These are phyloP conservation scores for Microctonus brassicae DNA, from an alignment of 2,888 invertebrate species.

Conservation along the genomic window DNA sequence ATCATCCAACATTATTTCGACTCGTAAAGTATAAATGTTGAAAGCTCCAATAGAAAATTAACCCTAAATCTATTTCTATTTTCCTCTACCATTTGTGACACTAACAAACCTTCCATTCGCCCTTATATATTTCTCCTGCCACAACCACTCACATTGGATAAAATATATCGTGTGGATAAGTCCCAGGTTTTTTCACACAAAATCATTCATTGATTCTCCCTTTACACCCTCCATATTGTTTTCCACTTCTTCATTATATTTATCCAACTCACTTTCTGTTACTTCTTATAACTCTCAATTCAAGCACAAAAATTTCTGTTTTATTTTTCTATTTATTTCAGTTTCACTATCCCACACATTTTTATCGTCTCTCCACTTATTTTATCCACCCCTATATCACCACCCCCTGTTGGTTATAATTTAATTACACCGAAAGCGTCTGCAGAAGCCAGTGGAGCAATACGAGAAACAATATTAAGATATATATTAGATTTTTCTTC, in stretches of 20 bases:
- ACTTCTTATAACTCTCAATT: too few species aligned
- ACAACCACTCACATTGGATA: conserved; percentile 66
- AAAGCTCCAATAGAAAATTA: neutral
- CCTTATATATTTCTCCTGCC: conserved; percentile 52
- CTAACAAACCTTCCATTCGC: conserved; percentile 41
- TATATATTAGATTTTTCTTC: conserved; percentile 66
- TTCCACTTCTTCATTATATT: conserved; percentile 58
- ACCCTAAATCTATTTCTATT: conserved; percentile 23
- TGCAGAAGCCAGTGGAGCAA: conserved; percentile 47
- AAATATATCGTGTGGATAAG: conserved; percentile 68
- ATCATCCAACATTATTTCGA: too few species aligned
- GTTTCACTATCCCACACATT: neutral
- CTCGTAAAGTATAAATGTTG: too few species aligned
- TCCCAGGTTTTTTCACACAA: conserved; percentile 9
- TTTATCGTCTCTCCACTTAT: neutral
- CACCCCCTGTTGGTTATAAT: conserved; percentile 59
- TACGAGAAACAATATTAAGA: conserved; percentile 43
- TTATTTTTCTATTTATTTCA: neutral
- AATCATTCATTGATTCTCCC: neutral
- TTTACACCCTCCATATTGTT: conserved; percentile 66
- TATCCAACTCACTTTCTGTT: neutral
- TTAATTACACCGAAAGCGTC: conserved; percentile 68
- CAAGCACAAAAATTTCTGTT: too few species aligned
- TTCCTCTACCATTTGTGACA: conserved; percentile 48
- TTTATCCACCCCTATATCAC: conserved; percentile 26